phyloP scores from a whole-genome alignment of 2,113 vertebrate genomes.

The Cavia aperea region DNA sequence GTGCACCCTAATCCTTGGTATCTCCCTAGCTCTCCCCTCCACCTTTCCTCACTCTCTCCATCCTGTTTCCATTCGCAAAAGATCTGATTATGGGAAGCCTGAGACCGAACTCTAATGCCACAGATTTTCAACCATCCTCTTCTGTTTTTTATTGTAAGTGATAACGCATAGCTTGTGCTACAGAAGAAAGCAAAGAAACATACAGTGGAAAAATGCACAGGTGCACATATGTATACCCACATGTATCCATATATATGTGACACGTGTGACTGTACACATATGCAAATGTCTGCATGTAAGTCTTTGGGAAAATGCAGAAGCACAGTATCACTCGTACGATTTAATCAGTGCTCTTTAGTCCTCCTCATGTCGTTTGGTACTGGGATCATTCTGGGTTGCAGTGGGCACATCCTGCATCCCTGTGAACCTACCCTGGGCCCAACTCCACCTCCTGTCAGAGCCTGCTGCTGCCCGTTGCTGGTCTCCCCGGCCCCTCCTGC shows the following conservation, averaged over 20 bases:
- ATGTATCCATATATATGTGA: fast-evolving
- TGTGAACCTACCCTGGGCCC: neutral
- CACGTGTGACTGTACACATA: neutral
- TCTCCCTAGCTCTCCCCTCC: neutral
- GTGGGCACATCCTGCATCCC: neutral
- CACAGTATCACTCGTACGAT: neutral
- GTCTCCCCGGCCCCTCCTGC: neutral
- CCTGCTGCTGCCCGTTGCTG: fast-evolving
- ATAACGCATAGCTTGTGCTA: fast-evolving
- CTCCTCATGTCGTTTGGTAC: neutral
- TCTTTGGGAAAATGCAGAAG: neutral
- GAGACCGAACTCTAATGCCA: neutral
- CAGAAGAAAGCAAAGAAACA: neutral
- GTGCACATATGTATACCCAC: fast-evolving
- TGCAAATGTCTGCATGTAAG: neutral
- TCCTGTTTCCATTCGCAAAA: neutral
- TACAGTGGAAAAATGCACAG: neutral
- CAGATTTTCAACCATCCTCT: neutral
- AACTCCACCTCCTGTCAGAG: neutral
- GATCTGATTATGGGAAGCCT: neutral
- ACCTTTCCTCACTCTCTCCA: neutral
- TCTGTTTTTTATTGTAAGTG: neutral
- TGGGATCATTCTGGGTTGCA: neutral
- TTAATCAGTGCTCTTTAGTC: neutral
- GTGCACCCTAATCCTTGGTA: neutral